Base-by-base conservation (phyloP, 2,797 vertebrate genomes). In the Poecilia picta region DNA sequence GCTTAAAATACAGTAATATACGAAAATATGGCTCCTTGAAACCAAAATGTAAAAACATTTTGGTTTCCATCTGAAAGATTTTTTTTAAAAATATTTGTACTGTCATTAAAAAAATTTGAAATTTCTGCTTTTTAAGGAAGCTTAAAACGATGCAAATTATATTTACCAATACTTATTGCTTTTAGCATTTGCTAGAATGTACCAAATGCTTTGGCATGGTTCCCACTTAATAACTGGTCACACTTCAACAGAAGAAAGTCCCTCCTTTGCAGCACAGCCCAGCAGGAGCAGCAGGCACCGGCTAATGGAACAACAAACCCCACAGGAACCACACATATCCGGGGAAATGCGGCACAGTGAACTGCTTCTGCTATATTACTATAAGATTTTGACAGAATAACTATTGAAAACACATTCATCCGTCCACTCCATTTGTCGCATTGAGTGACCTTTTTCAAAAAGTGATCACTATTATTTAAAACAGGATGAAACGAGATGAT, bases 391-490 rank as follows among this genome's bases (percentile, higher is more conserved):
- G 2, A 64, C 18, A 47, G n/a, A 23, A 70, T 31, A 49, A 12
- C 12, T 53, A 2, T n/a, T 15, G 23, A 45, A 62, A 78, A 73
- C 77, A 18, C 84, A 46, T 68, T 76, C 23, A 28, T 74, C 10
- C 62, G 76, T 83, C 73, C 2, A 47, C 79, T 43, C 77, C 89
- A 53, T 74, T 77, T 28, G 81, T 84, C 66, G 85, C 81, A 71
- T 73, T 86, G 66, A 85, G 90, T 71, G 89, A 91, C 57, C 81
- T 75, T 73, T 80, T 80, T 71, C 25, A 77, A 64, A 76, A 85
- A 73, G 86, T 90, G 71, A 85, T 94, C 83, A 80, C 75, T 7
- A 75, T 91, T 77, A 91, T 93, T 74, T 89, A 94, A 88, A 82
- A 79, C 46, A 89, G 91, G 89, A 94, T 95, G 81, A 95, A 87